phyloP scores from a whole-genome alignment of 2,113 vertebrate species.

The Odobenus rosmarus region DNA sequence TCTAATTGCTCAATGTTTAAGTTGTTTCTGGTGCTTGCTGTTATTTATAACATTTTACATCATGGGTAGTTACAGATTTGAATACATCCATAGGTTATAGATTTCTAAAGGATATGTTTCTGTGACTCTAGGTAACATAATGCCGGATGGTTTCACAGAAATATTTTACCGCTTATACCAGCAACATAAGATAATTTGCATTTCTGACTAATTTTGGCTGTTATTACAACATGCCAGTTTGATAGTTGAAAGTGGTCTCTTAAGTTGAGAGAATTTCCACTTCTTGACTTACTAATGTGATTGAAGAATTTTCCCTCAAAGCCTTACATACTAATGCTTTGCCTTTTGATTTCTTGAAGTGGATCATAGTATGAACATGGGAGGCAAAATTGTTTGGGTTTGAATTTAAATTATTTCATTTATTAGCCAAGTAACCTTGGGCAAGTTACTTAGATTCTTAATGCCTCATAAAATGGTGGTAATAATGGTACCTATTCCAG shows the following conservation, averaged over 20 bases:
- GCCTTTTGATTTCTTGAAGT: background rate
- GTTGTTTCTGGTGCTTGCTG: background rate
- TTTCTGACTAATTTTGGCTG: background rate
- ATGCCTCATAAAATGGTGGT: background rate
- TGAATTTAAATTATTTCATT: background rate
- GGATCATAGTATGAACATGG: background rate
- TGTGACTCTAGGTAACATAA: background rate
- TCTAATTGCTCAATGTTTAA: background rate
- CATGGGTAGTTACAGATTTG: background rate
- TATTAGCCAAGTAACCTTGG: background rate
- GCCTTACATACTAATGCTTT: background rate
- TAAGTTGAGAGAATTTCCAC: background rate
- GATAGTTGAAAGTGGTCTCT: background rate
- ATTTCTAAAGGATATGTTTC: background rate
- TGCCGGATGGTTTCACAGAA: background rate
- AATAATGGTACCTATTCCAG: background rate
- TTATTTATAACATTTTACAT: background rate
- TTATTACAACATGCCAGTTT: background rate
- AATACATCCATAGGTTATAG: background rate
- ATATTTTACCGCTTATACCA: background rate
- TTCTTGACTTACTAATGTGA: background rate
- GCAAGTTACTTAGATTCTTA: background rate
- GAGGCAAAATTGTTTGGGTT: background rate
- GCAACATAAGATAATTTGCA: background rate
- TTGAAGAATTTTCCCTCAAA: background rate